A percentile compares a stretch with the other conserved stretches of the same genome.
Evolutionary conservation across 2,113 vertebrate species (phyloP).

Genomic region (Lucifuga dentata): DNA sequence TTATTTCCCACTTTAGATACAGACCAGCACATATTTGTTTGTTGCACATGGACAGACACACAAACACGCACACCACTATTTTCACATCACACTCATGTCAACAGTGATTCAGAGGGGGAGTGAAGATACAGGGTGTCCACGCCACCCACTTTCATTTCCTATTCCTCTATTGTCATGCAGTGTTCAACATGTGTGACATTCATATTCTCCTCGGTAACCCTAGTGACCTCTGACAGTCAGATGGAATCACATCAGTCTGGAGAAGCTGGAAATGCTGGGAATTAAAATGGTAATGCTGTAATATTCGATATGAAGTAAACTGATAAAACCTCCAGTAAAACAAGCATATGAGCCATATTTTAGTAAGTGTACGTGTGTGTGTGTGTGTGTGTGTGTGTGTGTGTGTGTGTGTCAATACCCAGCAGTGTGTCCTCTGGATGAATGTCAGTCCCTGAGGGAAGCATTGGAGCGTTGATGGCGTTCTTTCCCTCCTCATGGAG

Average conservation of each 20-base stretch:
- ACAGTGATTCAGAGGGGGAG: slow-evolving; percentile 43
- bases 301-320: too few relatives aligned
- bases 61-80: slow-evolving; percentile 8
- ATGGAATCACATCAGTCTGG: neutral
- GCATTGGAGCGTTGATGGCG: slow-evolving; percentile 92
- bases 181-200: slow-evolving; percentile 21
- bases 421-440: slow-evolving; percentile 92
- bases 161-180: slow-evolving; percentile 28
- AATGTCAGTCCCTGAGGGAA: slow-evolving; percentile 82
- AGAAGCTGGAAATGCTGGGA: neutral
- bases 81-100: neutral
- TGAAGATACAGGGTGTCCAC: slow-evolving; percentile 22
- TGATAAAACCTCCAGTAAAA: too few relatives aligned
- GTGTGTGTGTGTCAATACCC: slow-evolving; percentile 79
- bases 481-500: slow-evolving; percentile 96
- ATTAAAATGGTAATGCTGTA: too few relatives aligned
- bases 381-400: slow-evolving; percentile 1
- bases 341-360: too few relatives aligned
- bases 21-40: slow-evolving; percentile 8
- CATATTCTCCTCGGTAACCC: slow-evolving; percentile 1
- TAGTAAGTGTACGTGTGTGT: neutral
- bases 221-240: slow-evolving; percentile 1
- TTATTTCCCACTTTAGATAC: neutral
- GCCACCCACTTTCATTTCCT: slow-evolving; percentile 72
- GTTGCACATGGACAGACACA: neutral